These are phyloP conservation scores for Melinopterus prodromus DNA, from an alignment of 2,888 invertebrate genomes.

Conservation along the genomic window DNA sequence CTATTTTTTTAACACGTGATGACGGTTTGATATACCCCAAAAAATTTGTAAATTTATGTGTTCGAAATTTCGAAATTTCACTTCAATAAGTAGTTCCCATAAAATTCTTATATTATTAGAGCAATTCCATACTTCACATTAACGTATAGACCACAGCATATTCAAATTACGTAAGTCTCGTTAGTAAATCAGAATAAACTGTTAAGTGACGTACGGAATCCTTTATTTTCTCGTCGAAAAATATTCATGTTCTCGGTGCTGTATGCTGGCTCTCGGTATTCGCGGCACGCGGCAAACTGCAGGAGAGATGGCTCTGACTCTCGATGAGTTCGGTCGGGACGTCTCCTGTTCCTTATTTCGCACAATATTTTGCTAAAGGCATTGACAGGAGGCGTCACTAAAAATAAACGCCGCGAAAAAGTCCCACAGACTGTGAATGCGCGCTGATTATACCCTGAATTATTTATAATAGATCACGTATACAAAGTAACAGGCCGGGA, in stretches of 20 bases:
- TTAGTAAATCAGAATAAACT: not conserved
- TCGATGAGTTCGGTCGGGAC: not conserved
- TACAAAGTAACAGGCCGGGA: no score
- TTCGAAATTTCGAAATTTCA: no score
- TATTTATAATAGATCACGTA: not conserved
- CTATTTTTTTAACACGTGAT: no score
- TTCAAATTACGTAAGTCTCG: not conserved
- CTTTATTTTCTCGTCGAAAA: not conserved
- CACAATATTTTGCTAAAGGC: not conserved
- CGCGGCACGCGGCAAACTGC: not conserved
- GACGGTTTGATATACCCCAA: no score
- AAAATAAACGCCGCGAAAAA: not conserved
- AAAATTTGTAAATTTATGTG: no score
- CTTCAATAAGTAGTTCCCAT: no score
- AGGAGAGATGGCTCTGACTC: not conserved
- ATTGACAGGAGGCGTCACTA: not conserved
- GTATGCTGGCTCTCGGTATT: not conserved
- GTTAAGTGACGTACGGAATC: not conserved
- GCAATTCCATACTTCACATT: not conserved
- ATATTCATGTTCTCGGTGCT: not conserved
- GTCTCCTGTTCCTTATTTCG: slow-evolving; percentile 4
- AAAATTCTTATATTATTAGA: no score
- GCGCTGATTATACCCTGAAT: not conserved
- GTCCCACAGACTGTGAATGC: not conserved
- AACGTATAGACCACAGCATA: not conserved